A percentile compares a stretch with the other conserved stretches of the same genome.
phyloP scores from a whole-genome alignment of 1,140 invertebrate genomes.

The Bombus affinis region DNA sequence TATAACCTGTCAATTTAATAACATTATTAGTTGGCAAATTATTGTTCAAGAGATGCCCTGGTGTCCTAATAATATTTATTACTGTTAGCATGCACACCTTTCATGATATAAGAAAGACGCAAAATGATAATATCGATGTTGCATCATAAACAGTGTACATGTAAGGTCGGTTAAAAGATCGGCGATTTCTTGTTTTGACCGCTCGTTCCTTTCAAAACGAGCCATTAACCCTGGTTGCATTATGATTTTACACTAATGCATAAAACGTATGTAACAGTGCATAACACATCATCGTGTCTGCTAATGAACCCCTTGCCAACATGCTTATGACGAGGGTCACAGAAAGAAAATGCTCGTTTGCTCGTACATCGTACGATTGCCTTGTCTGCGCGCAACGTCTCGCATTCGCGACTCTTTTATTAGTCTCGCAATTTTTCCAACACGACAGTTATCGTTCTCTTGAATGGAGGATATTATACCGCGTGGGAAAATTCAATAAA shows the following conservation, averaged over 20 bases:
- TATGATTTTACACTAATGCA: conserved; percentile 38
- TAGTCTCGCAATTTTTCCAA: conserved; percentile 8
- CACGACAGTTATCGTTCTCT: background rate
- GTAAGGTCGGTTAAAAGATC: background rate
- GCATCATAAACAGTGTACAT: background rate
- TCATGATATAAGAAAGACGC: background rate
- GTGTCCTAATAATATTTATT: background rate
- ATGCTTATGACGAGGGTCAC: conserved; percentile 51
- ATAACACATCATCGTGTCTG: conserved; percentile 21
- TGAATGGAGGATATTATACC: background rate
- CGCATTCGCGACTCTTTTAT: conserved; percentile 23
- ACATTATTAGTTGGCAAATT: background rate
- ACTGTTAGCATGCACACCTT: background rate
- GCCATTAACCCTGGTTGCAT: conserved; percentile 18
- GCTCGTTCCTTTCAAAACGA: background rate
- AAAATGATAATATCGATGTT: background rate
- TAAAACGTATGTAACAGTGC: conserved; percentile 45
- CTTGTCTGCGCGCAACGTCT: conserved; percentile 22
- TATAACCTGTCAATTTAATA: too few species aligned
- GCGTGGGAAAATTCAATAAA: background rate
- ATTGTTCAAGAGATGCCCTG: background rate
- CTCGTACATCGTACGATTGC: conserved; percentile 49
- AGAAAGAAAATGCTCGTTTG: conserved; percentile 54
- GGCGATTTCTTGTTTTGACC: conserved; percentile 16
- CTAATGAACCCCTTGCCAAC: conserved; percentile 63